Conservation (phyloP, 2,888 invertebrate genomes). For the Cantharis rufa region DNA sequence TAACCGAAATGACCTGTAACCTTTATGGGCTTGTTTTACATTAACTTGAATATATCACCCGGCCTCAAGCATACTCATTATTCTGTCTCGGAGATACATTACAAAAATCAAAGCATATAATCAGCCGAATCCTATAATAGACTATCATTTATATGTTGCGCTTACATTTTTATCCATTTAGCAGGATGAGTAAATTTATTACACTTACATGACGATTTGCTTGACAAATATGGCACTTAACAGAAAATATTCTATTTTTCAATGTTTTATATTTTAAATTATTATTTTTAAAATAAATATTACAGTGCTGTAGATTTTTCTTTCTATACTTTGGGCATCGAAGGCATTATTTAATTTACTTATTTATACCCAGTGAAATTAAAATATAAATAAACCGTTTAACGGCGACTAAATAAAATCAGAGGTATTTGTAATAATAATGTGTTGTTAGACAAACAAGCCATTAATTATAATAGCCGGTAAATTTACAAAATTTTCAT, state of each 20-base stretch:
- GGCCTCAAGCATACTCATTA: conserved; percentile 51
- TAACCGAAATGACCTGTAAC: conserved; percentile 26
- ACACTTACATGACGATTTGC: not conserved
- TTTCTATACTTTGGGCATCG: not conserved
- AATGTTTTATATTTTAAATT: not conserved
- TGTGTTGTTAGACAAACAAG: not conserved
- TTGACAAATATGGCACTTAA: not conserved
- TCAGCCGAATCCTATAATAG: conserved; percentile 50
- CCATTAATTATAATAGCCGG: not conserved
- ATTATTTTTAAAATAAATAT: too few species aligned
- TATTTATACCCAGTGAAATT: too few species aligned
- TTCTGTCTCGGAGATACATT: conserved; percentile 54
- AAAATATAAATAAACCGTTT: too few species aligned
- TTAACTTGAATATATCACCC: conserved; percentile 50
- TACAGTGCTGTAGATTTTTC: too few species aligned
- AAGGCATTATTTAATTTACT: not conserved
- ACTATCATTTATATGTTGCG: conserved; percentile 28
- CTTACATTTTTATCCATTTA: conserved; percentile 18
- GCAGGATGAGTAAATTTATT: conserved; percentile 4
- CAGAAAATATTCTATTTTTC: not conserved
- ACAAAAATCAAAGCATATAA: conserved; percentile 54
- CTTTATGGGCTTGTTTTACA: conserved; percentile 20
- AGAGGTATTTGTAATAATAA: not conserved
- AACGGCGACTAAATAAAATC: not conserved
- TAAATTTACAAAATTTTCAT: not conserved